Conservation (phyloP, 1,140 invertebrate species). For the Centruroides vittatus region DNA sequence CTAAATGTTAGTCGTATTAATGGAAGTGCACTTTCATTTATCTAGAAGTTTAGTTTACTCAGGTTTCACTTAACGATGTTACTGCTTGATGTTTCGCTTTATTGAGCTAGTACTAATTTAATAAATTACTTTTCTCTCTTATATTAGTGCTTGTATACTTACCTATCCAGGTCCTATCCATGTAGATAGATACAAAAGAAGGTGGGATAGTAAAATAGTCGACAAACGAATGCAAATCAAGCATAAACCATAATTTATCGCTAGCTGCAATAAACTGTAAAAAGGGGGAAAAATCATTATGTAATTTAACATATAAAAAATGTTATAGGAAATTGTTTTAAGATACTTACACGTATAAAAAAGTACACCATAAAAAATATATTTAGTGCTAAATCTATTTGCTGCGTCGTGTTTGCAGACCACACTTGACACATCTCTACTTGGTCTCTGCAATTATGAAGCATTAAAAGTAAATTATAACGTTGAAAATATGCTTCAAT, state of each 20-base stretch:
- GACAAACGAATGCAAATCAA: constrained; percentile 99
- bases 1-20: too few species aligned
- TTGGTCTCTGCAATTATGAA: constrained; percentile 67
- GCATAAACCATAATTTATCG: constrained; percentile 99
- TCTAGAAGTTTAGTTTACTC: too few species aligned
- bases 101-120: too few species aligned
- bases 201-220: constrained; percentile 99
- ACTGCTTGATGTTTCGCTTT: too few species aligned
- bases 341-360: constrained; percentile 97
- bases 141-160: constrained; percentile 29
- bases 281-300: background rate
- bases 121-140: too few species aligned
- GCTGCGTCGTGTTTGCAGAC: constrained; percentile 98
- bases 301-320: background rate
- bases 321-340: background rate
- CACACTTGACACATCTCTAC: constrained; percentile 97
- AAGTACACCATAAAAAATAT: constrained; percentile 99
- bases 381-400: constrained; percentile 99
- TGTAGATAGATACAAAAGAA: constrained; percentile 99
- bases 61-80: too few species aligned
- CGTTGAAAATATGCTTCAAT: too few species aligned
- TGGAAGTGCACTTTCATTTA: too few species aligned
- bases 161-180: constrained; percentile 99
- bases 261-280: constrained; percentile 98
- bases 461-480: background rate